Evolutionary conservation across 1,140 invertebrate species (phyloP).

Genomic region (Lethrus apterus): DNA sequence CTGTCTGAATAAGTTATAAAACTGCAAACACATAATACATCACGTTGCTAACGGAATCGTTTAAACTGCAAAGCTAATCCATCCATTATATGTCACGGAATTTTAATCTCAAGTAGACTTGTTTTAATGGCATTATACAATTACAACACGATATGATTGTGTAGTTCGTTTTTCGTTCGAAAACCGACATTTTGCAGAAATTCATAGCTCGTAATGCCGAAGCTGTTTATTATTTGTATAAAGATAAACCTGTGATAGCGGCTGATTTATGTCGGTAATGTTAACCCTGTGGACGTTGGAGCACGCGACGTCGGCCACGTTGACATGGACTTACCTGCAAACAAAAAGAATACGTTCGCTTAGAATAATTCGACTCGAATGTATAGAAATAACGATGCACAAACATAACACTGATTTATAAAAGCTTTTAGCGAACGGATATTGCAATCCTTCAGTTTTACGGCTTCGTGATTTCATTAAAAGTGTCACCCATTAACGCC

Average conservation of each 20-base stretch:
- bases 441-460: neutral
- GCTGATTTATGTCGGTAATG: conserved; percentile 17
- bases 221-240: conserved; percentile 21
- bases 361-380: neutral
- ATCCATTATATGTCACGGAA: conserved; percentile 13
- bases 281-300: conserved; percentile 1
- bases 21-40: too few species aligned
- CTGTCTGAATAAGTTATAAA: too few species aligned
- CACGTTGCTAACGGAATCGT: conserved; percentile 6
- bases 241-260: conserved; percentile 17
- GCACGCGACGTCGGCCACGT: conserved; percentile 15
- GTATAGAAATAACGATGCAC: neutral
- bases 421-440: neutral
- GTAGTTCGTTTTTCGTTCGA: neutral
- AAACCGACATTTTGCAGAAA: conserved; percentile 12
- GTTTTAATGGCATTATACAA: conserved; percentile 17
- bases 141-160: conserved; percentile 13
- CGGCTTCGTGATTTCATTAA: conserved; percentile 10
- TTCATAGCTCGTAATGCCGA: conserved; percentile 6
- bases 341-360: conserved; percentile 9
- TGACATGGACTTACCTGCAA: conserved; percentile 18
- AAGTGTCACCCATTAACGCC: neutral
- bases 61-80: conserved; percentile 10
- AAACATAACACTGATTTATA: too few species aligned
- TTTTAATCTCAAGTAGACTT: conserved; percentile 13